Evolutionary conservation across 2,113 vertebrate genomes (phyloP).

Genomic region (Pluvianellus socialis): DNA sequence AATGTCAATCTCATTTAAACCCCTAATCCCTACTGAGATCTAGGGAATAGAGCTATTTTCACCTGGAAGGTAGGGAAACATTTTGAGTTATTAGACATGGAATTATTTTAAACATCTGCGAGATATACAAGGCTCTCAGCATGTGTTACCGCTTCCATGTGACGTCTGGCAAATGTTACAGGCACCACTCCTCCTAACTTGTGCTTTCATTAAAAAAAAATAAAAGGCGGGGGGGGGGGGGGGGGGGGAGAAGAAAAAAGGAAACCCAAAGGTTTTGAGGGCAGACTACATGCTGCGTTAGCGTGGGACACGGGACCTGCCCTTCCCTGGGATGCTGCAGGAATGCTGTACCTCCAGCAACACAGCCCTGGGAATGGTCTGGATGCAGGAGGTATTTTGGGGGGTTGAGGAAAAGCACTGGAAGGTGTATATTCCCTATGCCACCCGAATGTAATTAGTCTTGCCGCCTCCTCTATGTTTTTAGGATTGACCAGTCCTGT

Average conservation of each 20-base stretch:
- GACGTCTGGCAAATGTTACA: background rate
- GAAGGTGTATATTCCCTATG: background rate
- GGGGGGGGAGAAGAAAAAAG: background rate
- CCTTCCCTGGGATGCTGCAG: background rate
- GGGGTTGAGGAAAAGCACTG: background rate
- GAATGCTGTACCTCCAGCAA: background rate
- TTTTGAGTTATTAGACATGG: background rate
- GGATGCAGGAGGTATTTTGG: background rate
- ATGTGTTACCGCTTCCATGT: background rate
- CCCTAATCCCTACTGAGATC: background rate
- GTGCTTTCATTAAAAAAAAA: background rate
- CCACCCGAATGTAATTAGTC: background rate
- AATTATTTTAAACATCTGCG: constrained; percentile 26
- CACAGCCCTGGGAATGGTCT: background rate
- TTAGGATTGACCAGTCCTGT: background rate
- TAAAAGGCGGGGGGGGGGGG: background rate
- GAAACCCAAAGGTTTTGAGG: background rate
- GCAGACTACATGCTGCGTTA: rapidly evolving
- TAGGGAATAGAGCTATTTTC: background rate
- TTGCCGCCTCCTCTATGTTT: background rate
- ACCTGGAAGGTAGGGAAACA: constrained; percentile 4
- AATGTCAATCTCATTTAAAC: background rate
- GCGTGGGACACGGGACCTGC: rapidly evolving
- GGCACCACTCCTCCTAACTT: background rate
- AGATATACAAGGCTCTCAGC: constrained; percentile 16